Base-by-base conservation (phyloP, 2,113 vertebrate genomes). In the Ia io region DNA sequence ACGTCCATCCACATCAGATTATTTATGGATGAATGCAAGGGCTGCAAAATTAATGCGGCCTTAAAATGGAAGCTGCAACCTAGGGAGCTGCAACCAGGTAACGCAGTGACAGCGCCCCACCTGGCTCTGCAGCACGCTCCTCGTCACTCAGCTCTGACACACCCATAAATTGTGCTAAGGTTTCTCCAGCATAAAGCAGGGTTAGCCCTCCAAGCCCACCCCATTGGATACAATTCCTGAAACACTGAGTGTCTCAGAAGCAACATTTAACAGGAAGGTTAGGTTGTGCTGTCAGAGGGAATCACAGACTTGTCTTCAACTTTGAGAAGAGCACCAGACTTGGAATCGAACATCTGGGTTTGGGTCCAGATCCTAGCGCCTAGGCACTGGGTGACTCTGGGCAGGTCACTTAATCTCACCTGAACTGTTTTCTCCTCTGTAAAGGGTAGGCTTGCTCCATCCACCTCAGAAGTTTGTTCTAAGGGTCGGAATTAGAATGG, bases 1-100 rank as follows among this genome's bases (percentile, higher is more conserved):
- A 40, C 71, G 77, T 77, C 84, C 28, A 74, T 79, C 92, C 90
- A 96, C 92, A 94, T 93, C 93, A 97, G 93, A 97, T 95, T 37
- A 70, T 90, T 92, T 73, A 56, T 49, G 93, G 95, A 96, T 89
- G 95, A 93, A 74, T 2, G 37, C 80, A 92, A 86, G 69, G 92
- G 88, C 82, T 88, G 23, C 37, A 49, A 35, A 67, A 84, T 76
- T 30, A 70, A 70, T 16, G 79, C 0, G 13, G 30, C 78, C 69
- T 92, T n/a, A 28, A 82, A 80, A 37, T 49, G 73, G 93, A 80
- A 65, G 56, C n/a, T 37, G 20, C 25, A 53, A 11, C 13, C 18
- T 16, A n/a, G 30, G 63, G 8, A 65, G 63, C 63, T 65, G 63
- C 12, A 67, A 8, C 63, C 32, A 65, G 12, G 30, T 32, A 47